These are phyloP conservation scores for Micromys minutus DNA, from an alignment of 2,113 vertebrate genomes.

Conservation along the genomic window DNA sequence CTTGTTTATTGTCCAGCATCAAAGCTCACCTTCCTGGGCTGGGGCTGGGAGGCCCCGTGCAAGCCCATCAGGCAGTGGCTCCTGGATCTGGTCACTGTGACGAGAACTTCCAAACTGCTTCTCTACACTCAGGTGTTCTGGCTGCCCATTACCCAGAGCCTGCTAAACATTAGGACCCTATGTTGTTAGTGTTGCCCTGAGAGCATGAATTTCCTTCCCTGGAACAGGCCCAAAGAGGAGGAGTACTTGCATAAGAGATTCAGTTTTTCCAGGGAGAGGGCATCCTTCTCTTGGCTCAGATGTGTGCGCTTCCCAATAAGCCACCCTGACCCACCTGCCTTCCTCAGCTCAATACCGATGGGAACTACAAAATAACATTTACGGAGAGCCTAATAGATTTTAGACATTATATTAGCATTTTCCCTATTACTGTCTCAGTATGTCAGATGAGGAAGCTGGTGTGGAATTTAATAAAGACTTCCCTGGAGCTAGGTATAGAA, in stretches of 20 bases:
- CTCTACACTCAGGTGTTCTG: not conserved
- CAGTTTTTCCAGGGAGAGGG: not conserved
- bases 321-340: not conserved
- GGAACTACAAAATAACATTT: not conserved
- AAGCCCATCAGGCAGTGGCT: not conserved
- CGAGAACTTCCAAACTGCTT: slow-evolving; percentile 38
- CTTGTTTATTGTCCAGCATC: not conserved
- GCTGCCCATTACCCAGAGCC: not conserved
- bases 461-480: not conserved
- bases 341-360: not conserved
- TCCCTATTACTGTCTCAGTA: not conserved
- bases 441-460: not conserved
- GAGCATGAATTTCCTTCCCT: not conserved
- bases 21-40: not conserved
- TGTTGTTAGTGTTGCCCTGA: not conserved
- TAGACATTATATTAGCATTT: not conserved
- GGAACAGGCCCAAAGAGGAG: not conserved
- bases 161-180: not conserved
- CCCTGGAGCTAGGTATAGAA: not conserved
- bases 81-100: not conserved
- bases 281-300: not conserved
- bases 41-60: not conserved
- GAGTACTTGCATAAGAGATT: not conserved
- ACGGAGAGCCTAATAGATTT: not conserved
- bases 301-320: not conserved